These are phyloP conservation scores for Corvus cornix DNA, from an alignment of 2,113 vertebrate genomes.

Conservation along the genomic window DNA sequence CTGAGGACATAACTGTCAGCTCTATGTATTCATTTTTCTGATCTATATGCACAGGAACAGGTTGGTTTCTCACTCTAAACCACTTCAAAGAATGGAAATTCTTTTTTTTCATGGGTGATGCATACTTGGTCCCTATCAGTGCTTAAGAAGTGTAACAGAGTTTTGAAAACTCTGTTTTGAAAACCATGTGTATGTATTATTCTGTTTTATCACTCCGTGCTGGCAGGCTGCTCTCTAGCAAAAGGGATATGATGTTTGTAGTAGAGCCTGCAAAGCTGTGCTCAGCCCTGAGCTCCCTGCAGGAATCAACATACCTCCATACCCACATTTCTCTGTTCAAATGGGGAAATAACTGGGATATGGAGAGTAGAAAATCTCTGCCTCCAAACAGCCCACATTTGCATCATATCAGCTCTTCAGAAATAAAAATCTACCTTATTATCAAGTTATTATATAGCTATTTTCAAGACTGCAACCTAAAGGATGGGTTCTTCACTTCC, in stretches of 20 bases:
- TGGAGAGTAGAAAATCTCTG: background rate
- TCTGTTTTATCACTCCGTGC: background rate
- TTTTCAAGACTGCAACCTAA: background rate
- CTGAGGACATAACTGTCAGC: background rate
- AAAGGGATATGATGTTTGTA: background rate
- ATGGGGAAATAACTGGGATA: background rate
- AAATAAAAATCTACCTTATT: background rate
- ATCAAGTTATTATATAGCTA: background rate
- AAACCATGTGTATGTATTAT: background rate
- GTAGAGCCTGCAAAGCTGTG: background rate
- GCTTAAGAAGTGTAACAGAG: background rate
- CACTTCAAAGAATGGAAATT: background rate
- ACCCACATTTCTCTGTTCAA: background rate
- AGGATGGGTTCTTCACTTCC: background rate
- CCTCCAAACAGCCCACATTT: background rate
- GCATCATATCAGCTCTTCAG: background rate
- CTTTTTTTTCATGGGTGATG: background rate
- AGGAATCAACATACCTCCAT: background rate
- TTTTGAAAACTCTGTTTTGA: background rate
- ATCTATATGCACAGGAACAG: background rate
- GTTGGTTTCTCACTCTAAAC: background rate
- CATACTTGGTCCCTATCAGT: background rate
- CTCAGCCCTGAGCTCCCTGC: background rate
- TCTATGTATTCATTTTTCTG: background rate
- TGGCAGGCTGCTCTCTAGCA: background rate